Evolutionary conservation across 2,888 invertebrate genomes (phyloP).

Genomic region (Pristionchus mayeri): DNA sequence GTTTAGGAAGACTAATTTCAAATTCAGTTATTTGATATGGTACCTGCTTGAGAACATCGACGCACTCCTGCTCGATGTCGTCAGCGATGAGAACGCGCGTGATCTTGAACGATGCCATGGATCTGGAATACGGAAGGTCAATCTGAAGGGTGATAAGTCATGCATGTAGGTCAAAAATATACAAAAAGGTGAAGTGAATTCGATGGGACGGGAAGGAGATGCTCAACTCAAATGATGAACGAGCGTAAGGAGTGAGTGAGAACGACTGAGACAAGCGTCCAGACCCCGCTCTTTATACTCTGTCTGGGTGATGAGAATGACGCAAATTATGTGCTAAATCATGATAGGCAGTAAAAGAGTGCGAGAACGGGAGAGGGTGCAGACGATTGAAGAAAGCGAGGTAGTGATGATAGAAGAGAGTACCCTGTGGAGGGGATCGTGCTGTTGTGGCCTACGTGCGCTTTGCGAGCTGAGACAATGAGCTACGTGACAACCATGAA

Average conservation of each 20-base stretch:
- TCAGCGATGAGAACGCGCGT: constrained; percentile 91
- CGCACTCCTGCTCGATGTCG: constrained; percentile 90
- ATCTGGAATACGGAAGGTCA: constrained; percentile 14
- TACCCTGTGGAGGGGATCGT: background rate
- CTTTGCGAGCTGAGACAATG: background rate
- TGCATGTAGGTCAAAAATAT: no score
- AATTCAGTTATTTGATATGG: background rate
- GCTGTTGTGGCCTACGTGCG: constrained; percentile 24
- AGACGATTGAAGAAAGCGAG: background rate
- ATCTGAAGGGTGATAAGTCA: background rate
- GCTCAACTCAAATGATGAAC: no score
- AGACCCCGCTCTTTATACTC: background rate
- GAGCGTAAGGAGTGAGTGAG: background rate
- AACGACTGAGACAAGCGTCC: background rate
- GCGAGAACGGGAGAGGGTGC: constrained; percentile 10
- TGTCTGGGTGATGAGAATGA: background rate
- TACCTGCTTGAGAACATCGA: constrained; percentile 83
- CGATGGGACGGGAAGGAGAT: no score
- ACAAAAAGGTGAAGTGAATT: no score
- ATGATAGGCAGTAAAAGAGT: constrained; percentile 9
- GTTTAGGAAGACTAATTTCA: background rate
- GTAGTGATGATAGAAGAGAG: background rate
- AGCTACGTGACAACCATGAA: background rate
- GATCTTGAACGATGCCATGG: constrained; percentile 55
- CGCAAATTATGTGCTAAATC: constrained; percentile 2